phyloP scores from a whole-genome alignment of 2,113 vertebrate genomes.

The Brachirus orientalis region DNA sequence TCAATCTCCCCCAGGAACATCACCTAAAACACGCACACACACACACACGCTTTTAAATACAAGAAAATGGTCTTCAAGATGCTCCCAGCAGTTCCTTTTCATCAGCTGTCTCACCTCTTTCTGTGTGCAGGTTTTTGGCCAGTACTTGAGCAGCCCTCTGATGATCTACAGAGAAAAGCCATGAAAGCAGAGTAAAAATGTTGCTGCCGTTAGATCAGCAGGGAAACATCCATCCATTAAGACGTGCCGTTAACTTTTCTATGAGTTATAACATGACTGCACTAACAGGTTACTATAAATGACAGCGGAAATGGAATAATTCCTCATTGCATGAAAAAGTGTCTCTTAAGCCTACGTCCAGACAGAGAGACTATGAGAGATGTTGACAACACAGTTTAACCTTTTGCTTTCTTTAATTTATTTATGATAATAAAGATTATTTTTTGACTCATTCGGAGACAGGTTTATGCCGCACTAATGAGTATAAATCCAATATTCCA shows the following conservation, averaged over 20 bases:
- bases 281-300: too few species aligned
- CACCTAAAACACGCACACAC: slow-evolving; percentile 76
- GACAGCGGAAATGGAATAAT: too few species aligned
- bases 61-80: neutral
- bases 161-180: slow-evolving; percentile 83
- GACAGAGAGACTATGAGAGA: too few species aligned
- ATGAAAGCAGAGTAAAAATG: slow-evolving; percentile 28
- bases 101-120: slow-evolving; percentile 85
- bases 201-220: slow-evolving; percentile 20
- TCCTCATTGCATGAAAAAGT: too few species aligned
- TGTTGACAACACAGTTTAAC: too few species aligned
- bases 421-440: too few species aligned
- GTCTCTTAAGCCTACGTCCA: too few species aligned
- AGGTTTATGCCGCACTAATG: too few species aligned
- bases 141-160: slow-evolving; percentile 91
- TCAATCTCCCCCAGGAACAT: slow-evolving; percentile 94
- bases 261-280: too few species aligned
- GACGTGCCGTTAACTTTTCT: neutral
- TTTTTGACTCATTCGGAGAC: too few species aligned
- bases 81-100: neutral
- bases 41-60: neutral
- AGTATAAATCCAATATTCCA: too few species aligned
- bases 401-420: too few species aligned
- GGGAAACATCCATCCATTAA: slow-evolving; percentile 22
- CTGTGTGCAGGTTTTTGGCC: slow-evolving; percentile 95